phyloP scores from a whole-genome alignment of 2,113 vertebrate genomes.

The Thermophis baileyi region DNA sequence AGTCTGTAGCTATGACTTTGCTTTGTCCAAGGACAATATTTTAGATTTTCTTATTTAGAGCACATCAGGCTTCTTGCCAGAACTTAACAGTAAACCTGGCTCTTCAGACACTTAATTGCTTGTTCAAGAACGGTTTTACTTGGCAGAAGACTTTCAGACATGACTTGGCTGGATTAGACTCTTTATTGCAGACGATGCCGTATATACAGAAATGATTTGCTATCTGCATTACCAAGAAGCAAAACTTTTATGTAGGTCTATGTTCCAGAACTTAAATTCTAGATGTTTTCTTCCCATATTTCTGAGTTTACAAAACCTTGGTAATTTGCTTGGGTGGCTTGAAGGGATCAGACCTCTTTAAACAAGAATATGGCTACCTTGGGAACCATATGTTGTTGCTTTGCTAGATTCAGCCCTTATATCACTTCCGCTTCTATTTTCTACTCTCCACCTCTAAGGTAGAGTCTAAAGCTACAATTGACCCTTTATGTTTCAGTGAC shows the following conservation, averaged over 20 bases:
- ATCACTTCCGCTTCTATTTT: not conserved
- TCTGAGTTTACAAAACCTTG: not conserved
- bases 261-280: not conserved
- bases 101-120: not conserved
- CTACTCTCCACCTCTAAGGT: not conserved
- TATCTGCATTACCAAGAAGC: not conserved
- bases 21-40: not conserved
- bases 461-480: not conserved
- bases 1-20: not conserved
- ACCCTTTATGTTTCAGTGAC: not conserved
- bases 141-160: not conserved
- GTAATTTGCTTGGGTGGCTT: not conserved
- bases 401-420: not conserved
- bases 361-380: not conserved
- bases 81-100: not conserved
- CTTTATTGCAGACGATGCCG: not conserved
- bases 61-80: not conserved
- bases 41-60: not conserved
- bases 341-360: not conserved
- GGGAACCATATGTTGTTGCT: not conserved
- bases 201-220: not conserved
- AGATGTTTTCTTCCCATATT: not conserved
- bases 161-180: not conserved
- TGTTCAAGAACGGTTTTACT: not conserved
- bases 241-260: not conserved